These are phyloP conservation scores for Manis crassicaudata DNA, from an alignment of 2,797 vertebrate species.

Conservation along the genomic window DNA sequence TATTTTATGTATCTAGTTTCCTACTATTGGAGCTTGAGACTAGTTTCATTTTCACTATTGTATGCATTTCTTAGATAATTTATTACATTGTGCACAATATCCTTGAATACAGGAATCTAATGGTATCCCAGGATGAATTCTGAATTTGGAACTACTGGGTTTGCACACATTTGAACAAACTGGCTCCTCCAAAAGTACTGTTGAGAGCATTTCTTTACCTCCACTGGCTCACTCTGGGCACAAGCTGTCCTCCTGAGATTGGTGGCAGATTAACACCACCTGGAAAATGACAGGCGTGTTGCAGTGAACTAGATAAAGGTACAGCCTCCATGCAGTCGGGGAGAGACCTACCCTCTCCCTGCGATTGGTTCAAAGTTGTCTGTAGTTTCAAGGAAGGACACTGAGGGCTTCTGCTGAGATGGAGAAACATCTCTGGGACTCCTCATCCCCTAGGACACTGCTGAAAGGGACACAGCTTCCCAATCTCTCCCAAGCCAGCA, in stretches of 20 bases:
- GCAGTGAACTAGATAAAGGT: too few relatives aligned
- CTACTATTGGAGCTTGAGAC: not conserved
- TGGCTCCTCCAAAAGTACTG: too few relatives aligned
- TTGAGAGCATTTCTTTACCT: rapidly evolving
- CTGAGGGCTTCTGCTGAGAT: not conserved
- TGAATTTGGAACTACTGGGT: not conserved
- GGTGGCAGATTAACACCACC: not conserved
- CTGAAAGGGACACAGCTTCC: too few relatives aligned
- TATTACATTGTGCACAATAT: not conserved
- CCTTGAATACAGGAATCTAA: not conserved
- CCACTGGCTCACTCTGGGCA: too few relatives aligned
- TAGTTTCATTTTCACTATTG: not conserved
- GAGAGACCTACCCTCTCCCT: not conserved
- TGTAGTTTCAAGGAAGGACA: not conserved
- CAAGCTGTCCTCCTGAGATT: not conserved
- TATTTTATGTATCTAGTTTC: not conserved
- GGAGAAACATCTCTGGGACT: rapidly evolving
- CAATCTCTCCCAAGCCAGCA: too few relatives aligned
- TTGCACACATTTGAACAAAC: not conserved
- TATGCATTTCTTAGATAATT: not conserved
- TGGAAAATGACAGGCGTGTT: too few relatives aligned
- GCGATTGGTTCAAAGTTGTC: not conserved
- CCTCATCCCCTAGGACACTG: rapidly evolving
- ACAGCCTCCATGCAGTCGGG: rapidly evolving
- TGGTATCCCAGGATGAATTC: not conserved